Evolutionary conservation across 2,113 vertebrate species (phyloP).

Genomic region (Bufo gargarizans): DNA sequence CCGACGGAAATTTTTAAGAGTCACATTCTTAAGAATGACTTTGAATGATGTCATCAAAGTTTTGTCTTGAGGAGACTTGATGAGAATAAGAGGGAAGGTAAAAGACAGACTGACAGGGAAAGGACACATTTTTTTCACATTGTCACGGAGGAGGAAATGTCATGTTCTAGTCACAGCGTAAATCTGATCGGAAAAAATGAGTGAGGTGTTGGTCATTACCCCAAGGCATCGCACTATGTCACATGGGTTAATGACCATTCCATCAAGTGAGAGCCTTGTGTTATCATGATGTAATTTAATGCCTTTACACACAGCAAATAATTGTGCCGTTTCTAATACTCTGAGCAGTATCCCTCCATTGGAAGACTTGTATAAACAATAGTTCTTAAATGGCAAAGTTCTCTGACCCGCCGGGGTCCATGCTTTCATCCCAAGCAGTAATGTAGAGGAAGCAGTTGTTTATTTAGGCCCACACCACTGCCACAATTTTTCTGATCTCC

Average conservation of each 20-base stretch:
- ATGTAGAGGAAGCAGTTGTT: conserved; percentile 21
- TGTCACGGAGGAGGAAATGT: conserved; percentile 16
- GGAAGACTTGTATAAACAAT: conserved; percentile 27
- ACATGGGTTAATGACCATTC: conserved; percentile 38
- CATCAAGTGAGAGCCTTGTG: conserved; percentile 15
- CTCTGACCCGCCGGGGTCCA: neutral
- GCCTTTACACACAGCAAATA: neutral
- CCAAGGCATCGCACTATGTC: conserved; percentile 33
- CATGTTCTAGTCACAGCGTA: conserved; percentile 5
- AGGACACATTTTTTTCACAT: conserved; percentile 25
- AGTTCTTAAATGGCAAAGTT: conserved; percentile 14
- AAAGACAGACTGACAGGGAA: neutral
- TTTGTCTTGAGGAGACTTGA: neutral
- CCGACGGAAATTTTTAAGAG: too few relatives aligned
- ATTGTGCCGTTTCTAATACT: neutral
- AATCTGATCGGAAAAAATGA: conserved; percentile 25
- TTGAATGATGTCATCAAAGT: neutral
- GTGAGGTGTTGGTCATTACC: conserved; percentile 34
- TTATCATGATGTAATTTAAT: conserved; percentile 37
- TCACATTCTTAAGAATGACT: neutral
- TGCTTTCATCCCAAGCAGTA: conserved; percentile 16
- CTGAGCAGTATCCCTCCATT: neutral
- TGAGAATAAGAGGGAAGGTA: neutral
- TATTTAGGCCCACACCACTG: conserved; percentile 19
- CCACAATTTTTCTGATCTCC: conserved; percentile 39